Evolutionary conservation across 2,113 vertebrate species (phyloP).

Genomic region (Notothenia coriiceps): DNA sequence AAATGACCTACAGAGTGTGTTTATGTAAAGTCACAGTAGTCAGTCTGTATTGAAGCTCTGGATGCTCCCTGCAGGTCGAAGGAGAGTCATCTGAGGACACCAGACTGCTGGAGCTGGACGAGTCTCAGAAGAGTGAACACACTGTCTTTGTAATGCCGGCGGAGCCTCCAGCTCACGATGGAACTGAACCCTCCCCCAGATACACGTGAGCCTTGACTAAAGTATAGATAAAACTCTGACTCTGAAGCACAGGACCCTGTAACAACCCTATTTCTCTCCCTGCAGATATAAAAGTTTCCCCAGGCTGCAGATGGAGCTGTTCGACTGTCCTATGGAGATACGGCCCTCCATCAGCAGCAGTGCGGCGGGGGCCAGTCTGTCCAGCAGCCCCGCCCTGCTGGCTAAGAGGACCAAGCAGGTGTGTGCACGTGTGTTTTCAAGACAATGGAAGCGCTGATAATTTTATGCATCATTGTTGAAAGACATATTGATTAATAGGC

Average conservation of each 20-base stretch:
- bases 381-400: conserved; percentile 94
- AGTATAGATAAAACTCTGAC: too few species aligned
- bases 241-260: too few species aligned
- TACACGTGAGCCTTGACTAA: conserved; percentile 86
- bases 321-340: conserved; percentile 91
- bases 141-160: conserved; percentile 96
- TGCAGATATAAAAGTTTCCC: conserved; percentile 94
- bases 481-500: too few species aligned
- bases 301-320: conserved; percentile 88
- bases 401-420: conserved; percentile 99
- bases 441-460: too few species aligned
- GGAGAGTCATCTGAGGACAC: conserved; percentile 90
- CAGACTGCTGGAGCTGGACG: conserved; percentile 93
- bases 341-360: conserved; percentile 88
- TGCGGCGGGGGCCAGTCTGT: conserved; percentile 85
- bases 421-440: conserved; percentile 3
- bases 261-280: neutral
- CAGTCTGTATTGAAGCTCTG: neutral
- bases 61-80: conserved; percentile 86
- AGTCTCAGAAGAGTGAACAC: conserved; percentile 97
- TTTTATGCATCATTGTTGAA: too few species aligned
- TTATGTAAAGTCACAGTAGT: neutral
- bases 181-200: conserved; percentile 79
- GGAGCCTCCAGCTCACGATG: conserved; percentile 86
- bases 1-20: neutral